phyloP scores from a whole-genome alignment of 2,888 invertebrate species.

The Scotopteryx bipunctaria region DNA sequence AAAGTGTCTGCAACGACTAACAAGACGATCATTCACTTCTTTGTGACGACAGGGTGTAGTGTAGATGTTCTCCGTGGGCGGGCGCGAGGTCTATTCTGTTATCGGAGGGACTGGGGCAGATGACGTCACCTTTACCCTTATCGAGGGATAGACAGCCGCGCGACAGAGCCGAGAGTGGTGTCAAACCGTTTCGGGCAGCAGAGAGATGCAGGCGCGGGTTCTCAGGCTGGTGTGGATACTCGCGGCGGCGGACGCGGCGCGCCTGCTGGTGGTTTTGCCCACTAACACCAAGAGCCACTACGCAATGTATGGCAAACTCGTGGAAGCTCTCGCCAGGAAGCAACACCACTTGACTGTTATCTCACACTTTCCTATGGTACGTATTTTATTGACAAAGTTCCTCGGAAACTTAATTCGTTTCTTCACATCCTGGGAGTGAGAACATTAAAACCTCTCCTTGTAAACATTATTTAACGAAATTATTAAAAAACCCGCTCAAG shows the following conservation, averaged over 20 bases:
- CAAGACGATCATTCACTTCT: conserved; percentile 20
- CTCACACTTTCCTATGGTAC: conserved; percentile 76
- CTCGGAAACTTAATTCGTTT: background rate
- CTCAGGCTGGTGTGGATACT: conserved; percentile 49
- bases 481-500: no score
- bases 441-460: no score
- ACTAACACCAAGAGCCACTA: conserved; percentile 81
- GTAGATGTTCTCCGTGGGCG: conserved; percentile 25
- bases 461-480: no score
- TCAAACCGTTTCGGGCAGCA: conserved; percentile 61
- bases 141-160: conserved; percentile 42
- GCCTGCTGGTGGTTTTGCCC: conserved; percentile 74
- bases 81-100: conserved; percentile 27
- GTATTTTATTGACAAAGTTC: conserved; percentile 42
- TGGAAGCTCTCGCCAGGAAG: conserved; percentile 68
- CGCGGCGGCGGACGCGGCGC: conserved; percentile 60
- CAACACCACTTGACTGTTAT: conserved; percentile 75
- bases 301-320: conserved; percentile 77
- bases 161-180: conserved; percentile 39
- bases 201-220: conserved; percentile 70
- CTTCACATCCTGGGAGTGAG: background rate
- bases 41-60: conserved; percentile 18
- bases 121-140: conserved; percentile 51
- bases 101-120: conserved; percentile 24
- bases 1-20: conserved; percentile 20